Percentiles rank a stretch among this genome's conserved stretches.
phyloP scores from a whole-genome alignment of 2,113 vertebrate species.

The Erythrocercus mccallii region DNA sequence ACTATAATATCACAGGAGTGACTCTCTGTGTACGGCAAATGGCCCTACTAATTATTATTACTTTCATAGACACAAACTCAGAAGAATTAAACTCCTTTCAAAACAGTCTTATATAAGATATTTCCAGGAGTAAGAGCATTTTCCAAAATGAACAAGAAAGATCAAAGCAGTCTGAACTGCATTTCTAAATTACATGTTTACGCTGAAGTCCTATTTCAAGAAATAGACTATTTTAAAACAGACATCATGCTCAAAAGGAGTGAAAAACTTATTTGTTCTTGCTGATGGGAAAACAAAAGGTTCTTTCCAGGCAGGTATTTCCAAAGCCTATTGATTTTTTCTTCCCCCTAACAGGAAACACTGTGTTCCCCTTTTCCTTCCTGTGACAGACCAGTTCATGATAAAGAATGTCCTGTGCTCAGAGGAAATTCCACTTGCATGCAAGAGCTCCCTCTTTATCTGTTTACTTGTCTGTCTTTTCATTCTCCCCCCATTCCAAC shows the following conservation, averaged over 20 bases:
- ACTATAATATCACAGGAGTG: background rate
- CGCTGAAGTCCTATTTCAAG: background rate
- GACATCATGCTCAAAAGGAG: background rate
- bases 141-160: background rate
- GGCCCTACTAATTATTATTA: background rate
- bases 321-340: slow-evolving; percentile 34
- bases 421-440: slow-evolving; percentile 67
- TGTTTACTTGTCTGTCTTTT: slow-evolving; percentile 30
- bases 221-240: background rate
- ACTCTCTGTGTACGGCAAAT: background rate
- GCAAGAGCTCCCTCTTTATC: slow-evolving; percentile 62
- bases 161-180: background rate
- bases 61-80: background rate
- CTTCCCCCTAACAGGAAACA: slow-evolving; percentile 63
- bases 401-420: slow-evolving; percentile 72
- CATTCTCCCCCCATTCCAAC: background rate
- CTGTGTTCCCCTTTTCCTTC: slow-evolving; percentile 73
- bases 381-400: slow-evolving; percentile 67
- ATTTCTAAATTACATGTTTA: background rate
- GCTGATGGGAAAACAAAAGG: background rate
- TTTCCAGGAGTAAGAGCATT: background rate
- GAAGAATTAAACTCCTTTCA: background rate
- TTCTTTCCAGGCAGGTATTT: slow-evolving; percentile 53
- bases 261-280: slow-evolving; percentile 13
- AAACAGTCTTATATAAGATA: background rate